Base-by-base conservation (phyloP, 1,140 invertebrate genomes). In the Caerostris darwini region DNA sequence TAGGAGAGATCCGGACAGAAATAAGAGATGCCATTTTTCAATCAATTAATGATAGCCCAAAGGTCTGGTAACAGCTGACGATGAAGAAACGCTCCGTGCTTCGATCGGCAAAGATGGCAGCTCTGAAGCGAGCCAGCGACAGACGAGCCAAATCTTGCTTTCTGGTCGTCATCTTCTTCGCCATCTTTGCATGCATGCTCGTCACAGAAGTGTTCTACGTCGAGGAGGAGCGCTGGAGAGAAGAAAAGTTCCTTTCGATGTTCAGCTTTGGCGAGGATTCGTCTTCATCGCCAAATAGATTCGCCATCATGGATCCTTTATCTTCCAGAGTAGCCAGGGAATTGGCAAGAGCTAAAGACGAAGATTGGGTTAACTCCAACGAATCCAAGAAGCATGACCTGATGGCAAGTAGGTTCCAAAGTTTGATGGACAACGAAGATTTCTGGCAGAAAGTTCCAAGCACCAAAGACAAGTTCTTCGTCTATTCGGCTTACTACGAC, bases 401-500 rank as follows among this genome's bases (percentile, higher is more conserved):
- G 7, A 19, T 5, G 2, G 14, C 12, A 12, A 57, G 12, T 14
- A 34, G 50, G 2, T n/a, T 7, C 34, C 7, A 5, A 5, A 4
- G 7, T 6, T 10, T 82, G 14, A 50, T 88, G 58, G 95, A 95
- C 77, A 94, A 71, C 85, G 87, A 95, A 58, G 96, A 95, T 69
- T 77, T 94, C 61, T 96, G 96, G 96, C 96, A 96, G 94, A 95
- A 95, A 17, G 96, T 96, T 10, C 94, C 91, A 7, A 95, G 96
- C 61, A 95, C 96, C 0, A 95, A 94, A 53, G 96, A 96, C 90
- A 98, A 98, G 96, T 99, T 99, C 96, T 98, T 97, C 96, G 98
- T 99, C 19, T 99, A 98, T 95, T 99, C 98, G 3, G 98, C 98
- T 59, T 99, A 97, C 95, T 98, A 97, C 95, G 98, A 99, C 96